Conservation (phyloP, 2,888 invertebrate species). For the Petrophora chlorosata region DNA sequence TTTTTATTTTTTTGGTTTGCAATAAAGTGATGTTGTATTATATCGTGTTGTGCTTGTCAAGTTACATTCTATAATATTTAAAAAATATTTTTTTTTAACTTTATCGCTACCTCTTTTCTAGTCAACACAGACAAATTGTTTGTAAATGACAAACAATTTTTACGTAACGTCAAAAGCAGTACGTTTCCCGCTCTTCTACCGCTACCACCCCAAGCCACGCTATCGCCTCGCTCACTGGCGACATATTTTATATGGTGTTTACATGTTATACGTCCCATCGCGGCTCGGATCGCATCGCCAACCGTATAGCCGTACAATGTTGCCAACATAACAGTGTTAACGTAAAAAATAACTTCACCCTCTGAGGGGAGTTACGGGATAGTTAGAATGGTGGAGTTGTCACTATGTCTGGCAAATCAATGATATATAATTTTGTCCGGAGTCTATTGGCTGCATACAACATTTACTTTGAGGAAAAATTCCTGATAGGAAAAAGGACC, state of each 20-base stretch:
- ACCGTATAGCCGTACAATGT: conserved; percentile 8
- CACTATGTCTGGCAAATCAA: not conserved
- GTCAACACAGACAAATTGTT: too few species aligned
- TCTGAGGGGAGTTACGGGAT: not conserved
- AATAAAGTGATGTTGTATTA: too few species aligned
- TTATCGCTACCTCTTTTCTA: too few species aligned
- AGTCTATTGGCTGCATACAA: too few species aligned
- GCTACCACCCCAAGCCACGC: conserved; percentile 39
- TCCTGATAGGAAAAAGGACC: too few species aligned
- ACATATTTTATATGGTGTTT: conserved; percentile 70
- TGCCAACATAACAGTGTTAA: conserved; percentile 14
- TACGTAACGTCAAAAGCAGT: not conserved
- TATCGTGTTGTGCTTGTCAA: too few species aligned
- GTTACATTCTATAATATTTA: too few species aligned
- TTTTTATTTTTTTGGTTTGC: too few species aligned
- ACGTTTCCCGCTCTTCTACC: conserved; percentile 33
- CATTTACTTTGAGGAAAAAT: too few species aligned
- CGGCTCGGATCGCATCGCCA: conserved; percentile 16
- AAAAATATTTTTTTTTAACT: too few species aligned
- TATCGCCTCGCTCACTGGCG: conserved; percentile 59
- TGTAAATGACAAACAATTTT: too few species aligned
- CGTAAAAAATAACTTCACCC: conserved; percentile 13
- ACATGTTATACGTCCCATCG: conserved; percentile 32
- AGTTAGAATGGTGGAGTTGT: not conserved
- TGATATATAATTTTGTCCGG: too few species aligned